Conservation (phyloP, 2,797 vertebrate genomes). For the Notoglanidium macrostoma region DNA sequence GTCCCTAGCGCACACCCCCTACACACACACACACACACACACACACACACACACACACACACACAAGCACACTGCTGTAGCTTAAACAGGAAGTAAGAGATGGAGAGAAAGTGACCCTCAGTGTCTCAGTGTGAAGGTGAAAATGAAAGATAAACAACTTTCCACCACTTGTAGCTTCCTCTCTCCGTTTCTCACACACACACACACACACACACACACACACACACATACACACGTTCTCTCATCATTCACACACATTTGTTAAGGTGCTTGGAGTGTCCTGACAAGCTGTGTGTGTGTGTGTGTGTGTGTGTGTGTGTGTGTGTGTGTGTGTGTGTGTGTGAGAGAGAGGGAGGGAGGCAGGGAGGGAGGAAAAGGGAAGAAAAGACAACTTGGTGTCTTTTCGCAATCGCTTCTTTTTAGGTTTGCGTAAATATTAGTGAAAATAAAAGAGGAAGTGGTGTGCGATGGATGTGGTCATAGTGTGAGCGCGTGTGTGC, state of each 20-base stretch:
- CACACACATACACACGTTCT: background rate
- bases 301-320: constrained; percentile 79
- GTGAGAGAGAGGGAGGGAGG: too few relatives aligned
- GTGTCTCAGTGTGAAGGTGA: constrained; percentile 29
- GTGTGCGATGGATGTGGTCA: background rate
- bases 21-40: constrained; percentile 10
- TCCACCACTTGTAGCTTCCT: background rate
- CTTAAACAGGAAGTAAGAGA: background rate
- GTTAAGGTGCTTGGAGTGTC: background rate
- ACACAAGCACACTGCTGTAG: constrained; percentile 28
- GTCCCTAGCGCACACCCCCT: background rate
- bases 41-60: constrained; percentile 31
- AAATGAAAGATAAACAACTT: constrained; percentile 35
- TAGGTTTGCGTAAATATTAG: background rate
- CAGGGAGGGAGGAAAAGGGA: background rate
- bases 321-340: background rate
- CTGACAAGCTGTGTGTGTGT: background rate
- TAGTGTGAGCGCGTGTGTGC: background rate
- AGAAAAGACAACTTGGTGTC: background rate
- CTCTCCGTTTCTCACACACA: background rate
- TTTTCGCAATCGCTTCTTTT: background rate
- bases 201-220: background rate
- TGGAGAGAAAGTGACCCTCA: constrained; percentile 1
- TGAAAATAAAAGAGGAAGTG: background rate
- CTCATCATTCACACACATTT: background rate